These are phyloP conservation scores for Brachionus angularis DNA, from an alignment of 1,140 invertebrate genomes.

Conservation along the genomic window DNA sequence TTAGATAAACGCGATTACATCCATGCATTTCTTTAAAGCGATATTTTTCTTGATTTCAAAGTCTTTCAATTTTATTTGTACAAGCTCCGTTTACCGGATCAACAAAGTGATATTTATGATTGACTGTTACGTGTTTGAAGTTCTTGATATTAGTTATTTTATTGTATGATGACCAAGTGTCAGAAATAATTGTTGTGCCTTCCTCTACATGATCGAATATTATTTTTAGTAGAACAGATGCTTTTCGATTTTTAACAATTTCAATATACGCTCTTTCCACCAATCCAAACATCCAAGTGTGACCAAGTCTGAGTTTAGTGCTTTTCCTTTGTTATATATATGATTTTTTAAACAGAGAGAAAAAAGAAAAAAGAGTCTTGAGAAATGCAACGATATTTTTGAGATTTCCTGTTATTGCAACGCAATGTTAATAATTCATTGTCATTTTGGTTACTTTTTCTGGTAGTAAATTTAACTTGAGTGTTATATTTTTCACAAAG, in stretches of 20 bases:
- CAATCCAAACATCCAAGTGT: no score
- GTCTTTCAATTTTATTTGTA: constrained; percentile 14
- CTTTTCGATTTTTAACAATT: constrained; percentile 11
- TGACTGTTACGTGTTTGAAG: background rate
- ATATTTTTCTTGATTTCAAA: constrained; percentile 10
- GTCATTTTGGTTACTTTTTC: no score
- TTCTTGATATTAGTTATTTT: background rate
- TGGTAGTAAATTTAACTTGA: no score
- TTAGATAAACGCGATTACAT: background rate
- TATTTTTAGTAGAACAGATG: constrained; percentile 2
- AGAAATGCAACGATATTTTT: no score
- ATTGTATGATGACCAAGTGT: constrained; percentile 17
- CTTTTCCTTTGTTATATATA: no score
- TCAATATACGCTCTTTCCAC: background rate
- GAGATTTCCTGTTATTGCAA: no score
- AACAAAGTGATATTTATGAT: constrained; percentile 16
- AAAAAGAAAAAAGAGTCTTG: no score
- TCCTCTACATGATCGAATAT: background rate
- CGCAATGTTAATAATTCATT: no score
- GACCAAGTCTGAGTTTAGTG: no score
- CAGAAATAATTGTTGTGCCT: background rate
- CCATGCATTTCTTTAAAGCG: constrained; percentile 25
- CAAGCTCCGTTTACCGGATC: background rate
- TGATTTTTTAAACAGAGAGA: no score
- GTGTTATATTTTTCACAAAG: no score